Conservation (phyloP, 1,140 invertebrate genomes). For the Drosophila lowei region DNA sequence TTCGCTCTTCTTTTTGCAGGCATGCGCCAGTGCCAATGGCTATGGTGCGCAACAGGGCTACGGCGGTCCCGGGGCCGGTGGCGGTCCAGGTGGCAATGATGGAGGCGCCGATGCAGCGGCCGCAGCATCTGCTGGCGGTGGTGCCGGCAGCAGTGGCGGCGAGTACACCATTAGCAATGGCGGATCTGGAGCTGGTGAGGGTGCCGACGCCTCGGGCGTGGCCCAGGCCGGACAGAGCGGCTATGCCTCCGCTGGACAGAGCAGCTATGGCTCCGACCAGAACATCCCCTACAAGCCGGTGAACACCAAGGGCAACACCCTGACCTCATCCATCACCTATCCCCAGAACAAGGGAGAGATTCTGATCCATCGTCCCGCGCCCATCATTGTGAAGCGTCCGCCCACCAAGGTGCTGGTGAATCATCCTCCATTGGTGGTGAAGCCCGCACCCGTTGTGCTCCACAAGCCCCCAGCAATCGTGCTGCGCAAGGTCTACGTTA, state of each 20-base stretch:
- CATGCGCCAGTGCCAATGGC: constrained; percentile 67
- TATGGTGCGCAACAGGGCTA: constrained; percentile 48
- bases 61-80: constrained; percentile 48
- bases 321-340: constrained; percentile 78
- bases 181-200: constrained; percentile 24
- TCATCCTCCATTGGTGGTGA: constrained; percentile 80
- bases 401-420: constrained; percentile 81
- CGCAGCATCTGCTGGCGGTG: constrained; percentile 48
- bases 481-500: constrained; percentile 79
- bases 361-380: constrained; percentile 78
- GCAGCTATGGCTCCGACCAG: constrained; percentile 71
- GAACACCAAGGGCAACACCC: constrained; percentile 76
- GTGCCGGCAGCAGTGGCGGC: constrained; percentile 39
- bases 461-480: constrained; percentile 83
- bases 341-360: constrained; percentile 82
- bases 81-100: constrained; percentile 32
- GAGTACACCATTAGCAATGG: constrained; percentile 35
- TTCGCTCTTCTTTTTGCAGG: constrained; percentile 38
- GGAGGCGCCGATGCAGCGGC: constrained; percentile 48
- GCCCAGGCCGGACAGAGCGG: constrained; percentile 58
- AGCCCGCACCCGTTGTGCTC: constrained; percentile 79
- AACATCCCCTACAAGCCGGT: constrained; percentile 74
- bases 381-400: constrained; percentile 80
- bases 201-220: constrained; percentile 53
- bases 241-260: constrained; percentile 20